A percentile compares a stretch with the other conserved stretches of the same genome.
Evolutionary conservation across 2,113 vertebrate species (phyloP).

Genomic region (Nerophis ophidion): DNA sequence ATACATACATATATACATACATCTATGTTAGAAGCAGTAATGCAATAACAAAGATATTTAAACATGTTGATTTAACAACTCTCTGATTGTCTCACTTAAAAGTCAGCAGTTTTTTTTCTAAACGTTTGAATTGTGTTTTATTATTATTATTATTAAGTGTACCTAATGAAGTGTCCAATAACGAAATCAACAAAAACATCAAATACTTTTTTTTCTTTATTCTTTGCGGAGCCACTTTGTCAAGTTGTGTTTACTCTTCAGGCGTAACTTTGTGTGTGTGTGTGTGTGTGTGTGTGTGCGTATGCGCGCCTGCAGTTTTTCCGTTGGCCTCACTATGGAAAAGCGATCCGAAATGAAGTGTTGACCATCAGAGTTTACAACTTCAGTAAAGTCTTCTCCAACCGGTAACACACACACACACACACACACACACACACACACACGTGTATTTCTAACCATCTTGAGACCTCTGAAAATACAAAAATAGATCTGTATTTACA

Average conservation of each 20-base stretch:
- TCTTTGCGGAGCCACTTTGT: conserved; percentile 8
- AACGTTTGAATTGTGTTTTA: no score
- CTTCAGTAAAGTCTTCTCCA: conserved; percentile 85
- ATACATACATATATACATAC: no score
- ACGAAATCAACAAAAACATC: background rate
- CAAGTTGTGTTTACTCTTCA: conserved; percentile 47
- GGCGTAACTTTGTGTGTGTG: conserved; percentile 28
- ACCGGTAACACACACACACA: conserved; percentile 70
- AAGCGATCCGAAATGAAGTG: conserved; percentile 71
- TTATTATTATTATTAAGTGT: background rate
- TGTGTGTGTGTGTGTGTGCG: conserved; percentile 11
- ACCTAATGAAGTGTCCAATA: background rate
- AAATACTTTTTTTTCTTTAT: conserved; percentile 1
- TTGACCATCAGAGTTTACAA: conserved; percentile 82
- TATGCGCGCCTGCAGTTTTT: conserved; percentile 72
- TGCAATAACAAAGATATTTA: no score
- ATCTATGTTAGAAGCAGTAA: no score
- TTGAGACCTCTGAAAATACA: no score
- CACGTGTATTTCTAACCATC: background rate
- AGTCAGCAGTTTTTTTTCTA: no score
- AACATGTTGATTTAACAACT: no score
- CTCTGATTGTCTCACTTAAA: no score
- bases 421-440: conserved; percentile 4
- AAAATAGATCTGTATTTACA: no score
- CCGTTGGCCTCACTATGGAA: conserved; percentile 85